phyloP scores from a whole-genome alignment of 2,888 invertebrate genomes.

The Oscheius onirici region DNA sequence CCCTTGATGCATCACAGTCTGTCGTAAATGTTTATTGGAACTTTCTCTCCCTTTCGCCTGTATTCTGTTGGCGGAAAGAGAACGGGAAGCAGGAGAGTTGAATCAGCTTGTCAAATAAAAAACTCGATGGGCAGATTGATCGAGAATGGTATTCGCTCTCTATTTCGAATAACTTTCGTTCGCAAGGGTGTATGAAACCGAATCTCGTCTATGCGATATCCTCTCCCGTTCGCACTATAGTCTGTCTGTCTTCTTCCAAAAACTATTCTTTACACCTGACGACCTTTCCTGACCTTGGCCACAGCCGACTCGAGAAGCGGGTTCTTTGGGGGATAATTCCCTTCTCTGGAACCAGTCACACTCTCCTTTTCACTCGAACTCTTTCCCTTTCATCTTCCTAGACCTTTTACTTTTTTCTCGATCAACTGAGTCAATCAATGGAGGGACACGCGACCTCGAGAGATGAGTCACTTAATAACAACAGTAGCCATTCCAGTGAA shows the following conservation, averaged over 20 bases:
- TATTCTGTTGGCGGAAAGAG: no score
- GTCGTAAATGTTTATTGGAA: no score
- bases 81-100: no score
- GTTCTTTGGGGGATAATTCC: constrained; percentile 11
- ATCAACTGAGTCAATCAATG: background rate
- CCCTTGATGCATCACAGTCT: no score
- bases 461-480: background rate
- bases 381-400: background rate
- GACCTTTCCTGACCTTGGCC: background rate
- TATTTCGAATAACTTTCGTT: no score
- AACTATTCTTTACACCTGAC: background rate
- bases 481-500: background rate
- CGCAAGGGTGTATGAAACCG: background rate
- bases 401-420: background rate
- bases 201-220: background rate
- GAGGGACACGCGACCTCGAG: background rate
- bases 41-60: no score
- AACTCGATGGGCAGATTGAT: no score
- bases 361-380: constrained; percentile 12
- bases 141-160: no score
- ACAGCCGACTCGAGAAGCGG: background rate
- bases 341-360: constrained; percentile 22
- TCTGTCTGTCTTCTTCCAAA: background rate
- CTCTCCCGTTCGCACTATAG: background rate
- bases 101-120: no score